Percentiles rank a stretch among this genome's conserved stretches.
Evolutionary conservation across 2,888 invertebrate species (phyloP).

Genomic region (Heliconius charithonia): DNA sequence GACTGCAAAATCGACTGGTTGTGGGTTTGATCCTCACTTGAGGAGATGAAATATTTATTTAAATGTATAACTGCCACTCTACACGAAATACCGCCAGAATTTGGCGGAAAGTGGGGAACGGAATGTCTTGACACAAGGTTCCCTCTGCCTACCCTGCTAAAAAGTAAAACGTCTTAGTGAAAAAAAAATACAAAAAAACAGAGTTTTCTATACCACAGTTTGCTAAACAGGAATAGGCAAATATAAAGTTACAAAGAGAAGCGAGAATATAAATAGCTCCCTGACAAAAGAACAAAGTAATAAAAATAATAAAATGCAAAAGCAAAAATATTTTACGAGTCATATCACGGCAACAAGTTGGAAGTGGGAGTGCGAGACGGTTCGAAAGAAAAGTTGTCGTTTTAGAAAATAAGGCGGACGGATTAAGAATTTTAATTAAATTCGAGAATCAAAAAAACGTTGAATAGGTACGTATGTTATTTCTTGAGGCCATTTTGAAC

Average conservation of each 20-base stretch:
- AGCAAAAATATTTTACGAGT: constrained; percentile 26
- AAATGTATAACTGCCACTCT: too few species aligned
- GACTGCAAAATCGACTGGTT: too few species aligned
- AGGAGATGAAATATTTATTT: too few species aligned
- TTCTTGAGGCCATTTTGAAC: not conserved
- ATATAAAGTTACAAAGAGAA: constrained; percentile 9
- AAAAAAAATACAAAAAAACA: too few species aligned
- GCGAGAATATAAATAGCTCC: constrained; percentile 13
- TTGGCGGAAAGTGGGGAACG: too few species aligned
- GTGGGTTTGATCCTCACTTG: too few species aligned
- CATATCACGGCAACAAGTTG: constrained; percentile 30
- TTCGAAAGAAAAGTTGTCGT: constrained; percentile 18
- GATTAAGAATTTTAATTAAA: constrained; percentile 17
- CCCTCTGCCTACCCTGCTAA: too few species aligned
- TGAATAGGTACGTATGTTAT: not conserved
- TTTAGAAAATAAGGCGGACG: constrained; percentile 19
- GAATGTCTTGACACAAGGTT: too few species aligned
- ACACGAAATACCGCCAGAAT: too few species aligned
- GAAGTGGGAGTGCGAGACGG: constrained; percentile 13
- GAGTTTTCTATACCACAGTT: not conserved
- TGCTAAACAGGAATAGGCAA: not conserved
- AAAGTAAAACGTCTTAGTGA: not conserved
- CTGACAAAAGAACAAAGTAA: constrained; percentile 18
- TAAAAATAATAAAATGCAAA: constrained; percentile 23
- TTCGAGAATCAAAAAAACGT: not conserved